Conservation (phyloP, 2,888 invertebrate species). For the Pterostichus niger region DNA sequence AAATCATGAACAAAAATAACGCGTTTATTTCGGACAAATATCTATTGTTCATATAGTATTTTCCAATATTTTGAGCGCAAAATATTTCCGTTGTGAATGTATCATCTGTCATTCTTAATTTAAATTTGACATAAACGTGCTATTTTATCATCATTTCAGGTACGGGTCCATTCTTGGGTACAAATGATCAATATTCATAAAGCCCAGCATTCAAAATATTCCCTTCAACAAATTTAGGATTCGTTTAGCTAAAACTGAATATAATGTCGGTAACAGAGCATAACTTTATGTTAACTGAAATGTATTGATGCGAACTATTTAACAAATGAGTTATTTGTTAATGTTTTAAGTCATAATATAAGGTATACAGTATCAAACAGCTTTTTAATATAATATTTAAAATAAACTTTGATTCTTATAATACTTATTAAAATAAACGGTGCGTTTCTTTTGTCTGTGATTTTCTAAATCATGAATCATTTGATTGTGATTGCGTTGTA, state of each 20-base stretch:
- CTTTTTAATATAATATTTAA: no score
- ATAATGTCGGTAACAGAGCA: no score
- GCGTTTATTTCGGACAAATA: conserved; percentile 30
- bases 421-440: no score
- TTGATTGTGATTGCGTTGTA: no score
- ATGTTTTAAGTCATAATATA: no score
- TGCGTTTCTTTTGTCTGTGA: no score
- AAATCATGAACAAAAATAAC: conserved; percentile 27
- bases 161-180: not conserved
- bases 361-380: no score
- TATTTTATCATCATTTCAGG: conserved; percentile 13
- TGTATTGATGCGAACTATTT: not conserved
- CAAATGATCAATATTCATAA: conserved; percentile 19
- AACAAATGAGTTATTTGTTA: not conserved
- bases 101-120: conserved; percentile 45
- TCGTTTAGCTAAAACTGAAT: no score
- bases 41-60: conserved; percentile 23
- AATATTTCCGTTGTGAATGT: conserved; percentile 3
- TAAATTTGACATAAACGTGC: conserved; percentile 23
- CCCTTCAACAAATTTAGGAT: no score
- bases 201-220: not conserved
- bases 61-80: conserved; percentile 22
- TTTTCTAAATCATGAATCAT: no score
- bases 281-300: not conserved
- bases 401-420: no score